phyloP scores from a whole-genome alignment of 2,113 vertebrate species.

The Platanista minor region DNA sequence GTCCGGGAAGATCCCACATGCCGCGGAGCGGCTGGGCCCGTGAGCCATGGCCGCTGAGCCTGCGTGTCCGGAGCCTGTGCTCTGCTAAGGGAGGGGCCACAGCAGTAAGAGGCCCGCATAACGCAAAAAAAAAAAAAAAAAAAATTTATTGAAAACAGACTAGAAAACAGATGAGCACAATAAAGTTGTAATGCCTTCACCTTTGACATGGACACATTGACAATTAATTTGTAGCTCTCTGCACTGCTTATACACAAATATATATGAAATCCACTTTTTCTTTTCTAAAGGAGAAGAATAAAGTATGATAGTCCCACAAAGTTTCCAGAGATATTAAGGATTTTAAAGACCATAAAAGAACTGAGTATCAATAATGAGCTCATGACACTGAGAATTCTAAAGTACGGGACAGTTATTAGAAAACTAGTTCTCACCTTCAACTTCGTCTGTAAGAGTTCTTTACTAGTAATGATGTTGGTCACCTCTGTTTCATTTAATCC shows the following conservation, averaged over 20 bases:
- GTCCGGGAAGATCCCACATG: too few species aligned
- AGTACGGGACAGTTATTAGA: neutral
- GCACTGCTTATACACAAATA: neutral
- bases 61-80: too few species aligned
- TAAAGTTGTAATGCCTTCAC: neutral
- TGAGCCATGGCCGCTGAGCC: too few species aligned
- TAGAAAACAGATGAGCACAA: neutral
- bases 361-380: neutral
- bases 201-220: neutral
- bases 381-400: neutral
- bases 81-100: too few species aligned
- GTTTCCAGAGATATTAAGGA: neutral
- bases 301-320: neutral
- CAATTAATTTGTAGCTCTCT: neutral
- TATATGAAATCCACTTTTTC: neutral
- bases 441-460: conserved; percentile 91
- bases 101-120: too few species aligned
- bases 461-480: conserved; percentile 95
- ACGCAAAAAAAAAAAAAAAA: too few species aligned
- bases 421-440: conserved; percentile 86
- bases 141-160: neutral
- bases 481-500: conserved; percentile 93
- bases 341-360: neutral
- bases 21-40: too few species aligned
- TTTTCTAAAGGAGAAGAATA: neutral